Evolutionary conservation across 2,113 vertebrate species (phyloP), one percentile per base, ranked within the genome.

Genomic region (Cyphomyrus plagiostoma): DNA sequence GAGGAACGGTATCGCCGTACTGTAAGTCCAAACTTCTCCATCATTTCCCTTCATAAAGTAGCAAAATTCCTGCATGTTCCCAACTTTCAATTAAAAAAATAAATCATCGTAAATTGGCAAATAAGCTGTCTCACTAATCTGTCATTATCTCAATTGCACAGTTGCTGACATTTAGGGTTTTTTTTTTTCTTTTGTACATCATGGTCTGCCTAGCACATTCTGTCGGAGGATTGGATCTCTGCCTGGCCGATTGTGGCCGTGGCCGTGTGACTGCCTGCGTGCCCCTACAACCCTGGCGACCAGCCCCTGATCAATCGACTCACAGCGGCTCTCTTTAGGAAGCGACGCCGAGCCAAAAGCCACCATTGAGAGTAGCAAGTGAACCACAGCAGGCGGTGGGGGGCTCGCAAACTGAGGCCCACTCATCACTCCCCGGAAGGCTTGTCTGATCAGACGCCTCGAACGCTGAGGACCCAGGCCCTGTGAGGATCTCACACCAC

Each of bases 201-300:
- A 74, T 39, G 23, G 42, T 4, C 58, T 89, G 89, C 85, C 82
- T 13, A 53, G 89, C 89, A 84, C 93, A 93, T 92, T 89, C 92
- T 90, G 88, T 92, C 90, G 93, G 92, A 93, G 90, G 26, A 92
- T 90, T 90, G 89, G 91, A 91, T 91, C 66, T 88, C 91, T 91
- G 91, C 93, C 92, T 86, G 93, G 93, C 21, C 3, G n/a, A 74
- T 15, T n/a, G 45, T 19, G 26, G 0, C 21, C n/a, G 6, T 45
- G 45, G 62, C 87, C 13, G 2, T 15, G 39, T 13, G 53, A 66
- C 53, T 23, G 53, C 7, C 83, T n/a, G 21, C 5, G 2, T 49
- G 10, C 9, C 21, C n/a, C 48, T 49, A 49, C 45, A 23, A 26
- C 83, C 83, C 45, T 15, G 23, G 46, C 48, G 4, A 42, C 4